Evolutionary conservation across 2,888 invertebrate genomes (phyloP), one percentile per base, ranked within the genome.

Genomic region (Fragum sueziense): DNA sequence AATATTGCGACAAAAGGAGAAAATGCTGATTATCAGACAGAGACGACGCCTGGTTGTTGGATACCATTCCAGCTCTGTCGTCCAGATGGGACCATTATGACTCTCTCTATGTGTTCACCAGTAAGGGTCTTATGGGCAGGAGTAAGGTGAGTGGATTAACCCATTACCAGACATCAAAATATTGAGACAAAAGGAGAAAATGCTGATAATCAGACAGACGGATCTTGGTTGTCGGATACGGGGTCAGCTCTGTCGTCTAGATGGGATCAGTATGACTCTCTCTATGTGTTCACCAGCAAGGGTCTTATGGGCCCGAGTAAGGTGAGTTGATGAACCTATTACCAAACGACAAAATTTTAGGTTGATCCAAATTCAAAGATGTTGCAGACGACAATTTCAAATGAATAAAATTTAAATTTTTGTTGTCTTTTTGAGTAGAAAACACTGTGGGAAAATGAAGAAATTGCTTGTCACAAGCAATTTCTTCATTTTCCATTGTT

Each of bases 251-350:
- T 73, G 0, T 85, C 87, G 33, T 84, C 85, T 20, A 75, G 78
- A 72, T 91, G 91, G 91, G 84, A 85, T 52, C 84, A 89, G 59
- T 84, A 86, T 79, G 88, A 88, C 6, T 88, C 87, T 47, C 81
- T 91, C 33, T 87, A 88, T 73, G 81, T 91, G n/a, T 90, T 87
- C 75, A 91, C 88, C 17, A 79, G 84, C 54, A 86, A 88, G 71
- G 90, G 90, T 22, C 82, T 91, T 4, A 70, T 75, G 68, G 80
- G 88, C 31, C 87, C 87, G 67, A 70, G 76, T 27, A 91, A 91
- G 90, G 92, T 91, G 80, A 70, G 7, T 25, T 3, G n/a, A n/a
- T n/a, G n/a, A n/a, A n/a, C n/a, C n/a, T n/a, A n/a, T n/a, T n/a
- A n/a, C n/a, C n/a, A n/a, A n/a, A n/a, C n/a, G n/a, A n/a, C n/a